Base-by-base conservation (phyloP, 2,113 vertebrate species). In the Sitta europaea region DNA sequence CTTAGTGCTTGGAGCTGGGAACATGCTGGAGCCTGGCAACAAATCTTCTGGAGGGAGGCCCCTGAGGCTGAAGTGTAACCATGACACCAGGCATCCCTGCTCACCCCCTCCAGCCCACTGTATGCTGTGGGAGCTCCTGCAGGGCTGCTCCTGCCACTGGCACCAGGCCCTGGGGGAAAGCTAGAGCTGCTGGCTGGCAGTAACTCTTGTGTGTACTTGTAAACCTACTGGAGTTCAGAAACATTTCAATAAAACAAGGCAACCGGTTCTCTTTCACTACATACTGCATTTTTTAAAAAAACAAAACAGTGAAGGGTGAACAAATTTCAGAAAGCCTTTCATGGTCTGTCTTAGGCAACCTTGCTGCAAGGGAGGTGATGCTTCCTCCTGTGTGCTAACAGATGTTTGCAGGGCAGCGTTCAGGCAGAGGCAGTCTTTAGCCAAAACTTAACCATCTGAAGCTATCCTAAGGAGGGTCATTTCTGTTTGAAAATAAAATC, bases 71-170 rank as follows among this genome's bases (percentile, higher is more conserved):
- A 65, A 51, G 43, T 20, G 10, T 11, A 72, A n/a, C 68, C 22
- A 25, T 63, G 53, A 45, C 36, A 76, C 23, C 3, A 9, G 4
- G 23, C 40, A 53, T 25, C 11, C 1, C 28, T 36, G 22, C 53
- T 82, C 16, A 75, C 2, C 29, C 29, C 24, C n/a, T 50, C 35
- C 75, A 86, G 58, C 50, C 40, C 25, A 2, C n/a, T 8, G 29
- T 25, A 48, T 0, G 0, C 65, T 14, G 12, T 0, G 1, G 40
- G 65, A 84, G 24, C 11, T 90, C 36, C 47, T 7, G 16, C 5
- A 45, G n/a, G 14, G 43, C 62, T 6, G 2, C 19, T 70, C 7
- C 72, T 73, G 62, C 51, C 3, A 3, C 54, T 63, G 33, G 31
- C 45, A 27, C 0, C 1, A 65, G 50, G 40, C 29, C 35, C 31